These are phyloP conservation scores for Drosophila sulfurigaster DNA, from an alignment of 1,140 invertebrate genomes.

Conservation along the genomic window DNA sequence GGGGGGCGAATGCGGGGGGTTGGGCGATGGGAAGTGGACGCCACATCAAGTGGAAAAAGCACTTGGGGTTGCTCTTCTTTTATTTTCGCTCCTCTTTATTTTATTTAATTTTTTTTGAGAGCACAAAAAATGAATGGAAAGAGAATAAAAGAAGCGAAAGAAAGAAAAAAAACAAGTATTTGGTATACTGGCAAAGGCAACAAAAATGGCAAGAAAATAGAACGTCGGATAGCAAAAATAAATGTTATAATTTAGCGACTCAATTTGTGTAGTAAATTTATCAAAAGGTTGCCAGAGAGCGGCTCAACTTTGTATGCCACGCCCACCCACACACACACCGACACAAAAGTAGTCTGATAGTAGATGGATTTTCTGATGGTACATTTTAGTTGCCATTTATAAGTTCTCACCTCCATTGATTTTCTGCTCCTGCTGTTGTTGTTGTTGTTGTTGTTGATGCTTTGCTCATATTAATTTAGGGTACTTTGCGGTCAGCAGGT, in stretches of 20 bases:
- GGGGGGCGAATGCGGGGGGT: not conserved
- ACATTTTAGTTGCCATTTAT: slow-evolving; percentile 76
- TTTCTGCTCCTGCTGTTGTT: not conserved
- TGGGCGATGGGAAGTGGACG: slow-evolving; percentile 51
- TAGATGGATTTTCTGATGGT: slow-evolving; percentile 31
- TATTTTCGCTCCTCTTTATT: slow-evolving; percentile 41
- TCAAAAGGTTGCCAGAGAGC: slow-evolving; percentile 65
- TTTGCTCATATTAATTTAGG: slow-evolving; percentile 73
- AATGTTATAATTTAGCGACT: slow-evolving; percentile 84
- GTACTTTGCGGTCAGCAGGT: slow-evolving; percentile 71
- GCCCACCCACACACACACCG: slow-evolving; percentile 30
- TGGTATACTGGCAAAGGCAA: slow-evolving; percentile 19
- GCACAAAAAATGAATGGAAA: slow-evolving; percentile 1
- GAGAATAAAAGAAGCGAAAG: slow-evolving; percentile 1
- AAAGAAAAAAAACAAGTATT: slow-evolving; percentile 27
- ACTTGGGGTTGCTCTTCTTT: slow-evolving; percentile 64
- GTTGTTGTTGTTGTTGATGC: slow-evolving; percentile 8
- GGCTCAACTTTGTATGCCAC: slow-evolving; percentile 40
- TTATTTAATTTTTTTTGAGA: slow-evolving; percentile 22
- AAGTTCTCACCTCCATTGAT: slow-evolving; percentile 54
- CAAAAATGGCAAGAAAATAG: slow-evolving; percentile 35
- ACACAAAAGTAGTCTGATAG: slow-evolving; percentile 13
- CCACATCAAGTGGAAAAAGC: slow-evolving; percentile 79
- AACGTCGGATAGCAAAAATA: slow-evolving; percentile 66
- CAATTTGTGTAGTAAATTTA: slow-evolving; percentile 84